Evolutionary conservation across 2,888 invertebrate genomes (phyloP).

Genomic region (Reticulitermes lucifugus): DNA sequence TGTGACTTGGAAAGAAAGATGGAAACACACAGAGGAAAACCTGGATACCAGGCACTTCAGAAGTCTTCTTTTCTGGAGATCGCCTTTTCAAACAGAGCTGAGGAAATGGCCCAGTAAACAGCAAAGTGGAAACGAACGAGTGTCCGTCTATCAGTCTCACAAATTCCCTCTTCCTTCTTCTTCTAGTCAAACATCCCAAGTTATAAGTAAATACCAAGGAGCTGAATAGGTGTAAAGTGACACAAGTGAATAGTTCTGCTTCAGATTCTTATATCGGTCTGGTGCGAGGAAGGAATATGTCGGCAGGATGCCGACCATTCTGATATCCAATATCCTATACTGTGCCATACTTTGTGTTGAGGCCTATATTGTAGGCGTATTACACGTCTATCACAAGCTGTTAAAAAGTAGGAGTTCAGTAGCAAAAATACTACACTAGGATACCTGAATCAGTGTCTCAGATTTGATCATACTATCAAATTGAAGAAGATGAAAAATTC

Average conservation of each 20-base stretch:
- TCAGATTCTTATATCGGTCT: neutral
- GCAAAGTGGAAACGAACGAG: slow-evolving; percentile 35
- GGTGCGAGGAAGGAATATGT: neutral
- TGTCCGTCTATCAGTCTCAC: neutral
- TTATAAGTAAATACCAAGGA: slow-evolving; percentile 24
- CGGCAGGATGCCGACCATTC: neutral
- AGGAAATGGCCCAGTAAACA: slow-evolving; percentile 40
- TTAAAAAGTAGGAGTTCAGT: too few relatives aligned
- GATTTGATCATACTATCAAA: too few relatives aligned
- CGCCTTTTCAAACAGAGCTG: slow-evolving; percentile 15
- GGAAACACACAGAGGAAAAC: neutral
- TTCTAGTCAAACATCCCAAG: neutral
- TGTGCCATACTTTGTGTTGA: too few relatives aligned
- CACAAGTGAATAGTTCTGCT: neutral
- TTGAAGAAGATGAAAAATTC: too few relatives aligned
- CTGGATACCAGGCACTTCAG: neutral
- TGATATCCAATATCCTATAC: too few relatives aligned
- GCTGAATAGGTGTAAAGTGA: slow-evolving; percentile 21
- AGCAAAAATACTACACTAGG: too few relatives aligned
- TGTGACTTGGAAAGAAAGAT: neutral
- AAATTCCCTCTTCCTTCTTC: neutral
- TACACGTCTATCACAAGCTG: too few relatives aligned
- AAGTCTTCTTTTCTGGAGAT: slow-evolving; percentile 12
- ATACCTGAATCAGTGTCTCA: neutral
- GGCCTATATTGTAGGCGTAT: too few relatives aligned